These are phyloP conservation scores for Mythimna vitellina DNA, from an alignment of 2,888 invertebrate species.

Conservation along the genomic window DNA sequence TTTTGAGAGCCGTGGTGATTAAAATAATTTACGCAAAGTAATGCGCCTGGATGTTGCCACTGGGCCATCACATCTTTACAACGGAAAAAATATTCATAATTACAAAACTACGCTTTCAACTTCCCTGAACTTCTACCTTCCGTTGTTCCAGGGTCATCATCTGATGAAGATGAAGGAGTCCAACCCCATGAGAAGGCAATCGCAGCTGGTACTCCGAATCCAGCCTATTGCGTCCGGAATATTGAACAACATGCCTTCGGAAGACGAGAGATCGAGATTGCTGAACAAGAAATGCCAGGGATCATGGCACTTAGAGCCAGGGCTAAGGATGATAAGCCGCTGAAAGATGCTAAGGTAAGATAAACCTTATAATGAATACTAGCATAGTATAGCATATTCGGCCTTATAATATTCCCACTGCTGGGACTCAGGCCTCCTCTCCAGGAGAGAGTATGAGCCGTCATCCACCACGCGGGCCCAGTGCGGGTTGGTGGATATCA, in stretches of 20 bases:
- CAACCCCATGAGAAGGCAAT: conserved; percentile 98
- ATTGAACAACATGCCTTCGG: conserved; percentile 98
- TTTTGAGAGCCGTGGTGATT: too few relatives aligned
- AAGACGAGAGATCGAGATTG: conserved; percentile 98
- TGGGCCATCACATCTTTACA: too few relatives aligned
- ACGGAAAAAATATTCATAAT: too few relatives aligned
- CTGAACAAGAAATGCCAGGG: conserved; percentile 99
- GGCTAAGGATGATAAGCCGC: conserved; percentile 97
- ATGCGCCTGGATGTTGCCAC: too few relatives aligned
- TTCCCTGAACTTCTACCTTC: conserved; percentile 21
- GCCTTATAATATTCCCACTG: too few relatives aligned
- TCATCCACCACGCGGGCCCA: too few relatives aligned
- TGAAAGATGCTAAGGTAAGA: conserved; percentile 94
- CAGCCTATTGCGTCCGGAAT: conserved; percentile 98
- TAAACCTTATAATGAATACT: not conserved
- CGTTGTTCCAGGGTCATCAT: conserved; percentile 95
- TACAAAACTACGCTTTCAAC: not conserved
- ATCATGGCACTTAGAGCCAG: conserved; percentile 98
- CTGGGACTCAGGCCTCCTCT: too few relatives aligned
- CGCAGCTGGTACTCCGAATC: conserved; percentile 95
- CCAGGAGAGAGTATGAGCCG: too few relatives aligned
- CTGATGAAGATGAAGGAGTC: conserved; percentile 96
- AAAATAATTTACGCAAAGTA: too few relatives aligned
- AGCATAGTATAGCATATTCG: too few relatives aligned
- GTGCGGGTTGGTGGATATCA: too few relatives aligned